A percentile compares a stretch with the other conserved stretches of the same genome.
Conservation (phyloP, 2,797 vertebrate genomes). For the Rhinophrynus dorsalis region DNA sequence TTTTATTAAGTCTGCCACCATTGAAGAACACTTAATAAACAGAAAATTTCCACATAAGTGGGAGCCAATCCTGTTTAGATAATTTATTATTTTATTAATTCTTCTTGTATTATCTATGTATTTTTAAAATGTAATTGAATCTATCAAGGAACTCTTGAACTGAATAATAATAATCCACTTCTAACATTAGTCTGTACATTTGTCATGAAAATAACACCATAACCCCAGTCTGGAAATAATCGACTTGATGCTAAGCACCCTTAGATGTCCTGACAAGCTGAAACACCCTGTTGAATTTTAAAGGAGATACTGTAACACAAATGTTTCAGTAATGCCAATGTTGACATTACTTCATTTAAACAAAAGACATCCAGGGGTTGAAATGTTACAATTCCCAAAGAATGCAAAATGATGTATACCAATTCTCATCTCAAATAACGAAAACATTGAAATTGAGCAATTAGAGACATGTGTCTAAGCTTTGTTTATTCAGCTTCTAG, state of each 20-base stretch:
- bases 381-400: background rate
- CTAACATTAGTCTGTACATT: too few relatives aligned
- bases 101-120: too few relatives aligned
- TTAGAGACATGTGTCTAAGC: background rate
- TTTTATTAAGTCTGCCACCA: too few relatives aligned
- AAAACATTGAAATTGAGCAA: background rate
- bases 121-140: too few relatives aligned
- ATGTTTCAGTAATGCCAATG: background rate
- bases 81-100: too few relatives aligned
- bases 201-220: too few relatives aligned
- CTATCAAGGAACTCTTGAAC: too few relatives aligned
- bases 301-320: background rate
- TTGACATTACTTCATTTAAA: background rate
- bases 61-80: too few relatives aligned
- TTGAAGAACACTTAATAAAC: too few relatives aligned
- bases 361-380: background rate
- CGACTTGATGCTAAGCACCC: background rate
- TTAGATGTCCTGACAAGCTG: conserved; percentile 17
- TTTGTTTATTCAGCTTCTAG: background rate
- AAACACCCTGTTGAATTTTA: conserved; percentile 20
- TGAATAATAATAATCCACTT: too few relatives aligned
- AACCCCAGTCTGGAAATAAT: conserved; percentile 28
- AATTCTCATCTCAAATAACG: background rate
- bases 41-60: too few relatives aligned
- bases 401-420: background rate